phyloP scores from a whole-genome alignment of 2,797 vertebrate species.

The Galagoides demidoff region DNA sequence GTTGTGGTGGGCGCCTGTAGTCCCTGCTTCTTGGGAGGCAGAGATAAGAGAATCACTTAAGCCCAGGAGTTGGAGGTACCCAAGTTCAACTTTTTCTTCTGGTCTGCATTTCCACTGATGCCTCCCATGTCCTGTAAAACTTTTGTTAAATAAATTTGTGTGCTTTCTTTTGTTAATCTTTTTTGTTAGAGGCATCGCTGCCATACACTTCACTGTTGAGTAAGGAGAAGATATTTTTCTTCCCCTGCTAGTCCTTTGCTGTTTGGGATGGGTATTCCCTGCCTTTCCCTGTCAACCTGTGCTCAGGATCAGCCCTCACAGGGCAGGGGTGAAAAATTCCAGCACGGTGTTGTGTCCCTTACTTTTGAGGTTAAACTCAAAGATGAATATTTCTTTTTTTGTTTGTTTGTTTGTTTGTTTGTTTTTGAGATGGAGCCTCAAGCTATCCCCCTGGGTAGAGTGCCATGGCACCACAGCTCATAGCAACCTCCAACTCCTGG shows the following conservation, averaged over 20 bases:
- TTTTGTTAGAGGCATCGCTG: not conserved
- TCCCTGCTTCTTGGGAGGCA: too few relatives aligned
- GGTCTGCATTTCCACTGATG: not conserved
- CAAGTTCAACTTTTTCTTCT: not conserved
- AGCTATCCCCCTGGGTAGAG: too few relatives aligned
- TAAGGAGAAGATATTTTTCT: not conserved
- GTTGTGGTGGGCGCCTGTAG: too few relatives aligned
- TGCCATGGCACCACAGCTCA: too few relatives aligned
- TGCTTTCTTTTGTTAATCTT: not conserved
- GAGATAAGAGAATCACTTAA: too few relatives aligned
- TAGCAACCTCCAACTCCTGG: too few relatives aligned
- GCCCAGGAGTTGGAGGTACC: not conserved
- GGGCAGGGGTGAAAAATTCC: not conserved
- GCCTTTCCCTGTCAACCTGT: not conserved
- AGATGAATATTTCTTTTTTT: not conserved
- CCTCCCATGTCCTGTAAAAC: not conserved
- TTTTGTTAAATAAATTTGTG: not conserved
- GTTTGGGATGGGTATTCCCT: not conserved
- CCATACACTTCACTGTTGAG: not conserved
- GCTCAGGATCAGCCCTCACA: not conserved
- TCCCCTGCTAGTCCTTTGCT: not conserved
- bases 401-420: too few relatives aligned
- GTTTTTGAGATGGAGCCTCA: too few relatives aligned
- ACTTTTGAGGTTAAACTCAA: not conserved
- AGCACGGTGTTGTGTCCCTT: not conserved